These are phyloP conservation scores for Drosophila parvula DNA, from an alignment of 1,140 invertebrate genomes.

Conservation along the genomic window DNA sequence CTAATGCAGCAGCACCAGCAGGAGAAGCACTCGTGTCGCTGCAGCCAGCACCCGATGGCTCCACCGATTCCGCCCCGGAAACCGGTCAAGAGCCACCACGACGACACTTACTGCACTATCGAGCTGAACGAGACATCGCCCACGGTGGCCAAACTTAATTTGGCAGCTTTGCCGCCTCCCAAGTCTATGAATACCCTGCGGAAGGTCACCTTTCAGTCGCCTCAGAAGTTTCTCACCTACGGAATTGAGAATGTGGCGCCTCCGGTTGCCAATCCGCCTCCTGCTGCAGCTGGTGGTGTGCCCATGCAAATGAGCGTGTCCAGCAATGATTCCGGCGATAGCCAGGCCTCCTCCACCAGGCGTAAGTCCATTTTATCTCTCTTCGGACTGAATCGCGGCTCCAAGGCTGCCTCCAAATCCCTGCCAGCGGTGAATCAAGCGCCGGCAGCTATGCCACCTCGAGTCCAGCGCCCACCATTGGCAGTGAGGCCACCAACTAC, in stretches of 20 bases:
- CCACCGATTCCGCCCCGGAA: conserved; percentile 60
- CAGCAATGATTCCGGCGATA: conserved; percentile 72
- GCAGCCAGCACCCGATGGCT: conserved; percentile 20
- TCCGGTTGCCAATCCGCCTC: conserved; percentile 1
- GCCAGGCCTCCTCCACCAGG: conserved; percentile 55
- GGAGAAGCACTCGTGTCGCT: conserved; percentile 18
- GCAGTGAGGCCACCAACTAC: conserved; percentile 44
- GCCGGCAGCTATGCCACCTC: background rate
- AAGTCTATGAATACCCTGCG: conserved; percentile 61
- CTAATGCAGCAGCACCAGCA: conserved; percentile 41
- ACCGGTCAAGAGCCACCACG: conserved; percentile 41
- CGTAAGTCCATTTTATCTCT: conserved; percentile 76
- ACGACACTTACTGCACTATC: conserved; percentile 82
- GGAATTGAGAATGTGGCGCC: conserved; percentile 40
- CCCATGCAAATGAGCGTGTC: conserved; percentile 73
- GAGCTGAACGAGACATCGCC: conserved; percentile 78
- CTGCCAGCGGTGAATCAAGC: conserved; percentile 19
- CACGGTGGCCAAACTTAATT: conserved; percentile 78
- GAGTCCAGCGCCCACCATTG: conserved; percentile 42
- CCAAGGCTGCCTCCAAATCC: conserved; percentile 46
- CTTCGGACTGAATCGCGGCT: conserved; percentile 66
- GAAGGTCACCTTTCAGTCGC: conserved; percentile 78
- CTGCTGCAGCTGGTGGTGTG: conserved; percentile 16
- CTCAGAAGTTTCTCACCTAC: conserved; percentile 60
- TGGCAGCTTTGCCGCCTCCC: conserved; percentile 66